Evolutionary conservation across 2,888 invertebrate genomes (phyloP), one percentile per base, ranked within the genome.

Genomic region (Amblyjoppa proteus): DNA sequence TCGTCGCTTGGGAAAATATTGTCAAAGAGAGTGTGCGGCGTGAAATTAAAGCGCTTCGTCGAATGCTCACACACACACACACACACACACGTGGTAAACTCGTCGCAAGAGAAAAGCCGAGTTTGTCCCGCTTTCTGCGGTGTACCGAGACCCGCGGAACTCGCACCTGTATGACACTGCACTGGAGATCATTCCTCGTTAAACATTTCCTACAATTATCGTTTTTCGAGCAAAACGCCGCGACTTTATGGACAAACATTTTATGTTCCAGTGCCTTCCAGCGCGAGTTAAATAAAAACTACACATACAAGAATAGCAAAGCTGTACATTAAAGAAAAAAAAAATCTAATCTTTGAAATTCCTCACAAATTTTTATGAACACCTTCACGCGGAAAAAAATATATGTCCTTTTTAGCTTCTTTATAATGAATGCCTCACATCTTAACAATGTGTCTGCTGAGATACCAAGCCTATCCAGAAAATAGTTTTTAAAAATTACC

Each of bases 51-150:
- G 9, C 16, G 51, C 75, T 75, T 34, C 64, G 41, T 7, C 56
- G 51, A 25, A 80, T 71, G 41, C 51, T 71, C 79, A 34, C 69
- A 73, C 20, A 20, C 20, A 20, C 20, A 20, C 20, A 20, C 20
- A 34, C 69, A 73, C 25, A 53, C 31, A 34, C 11, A 69, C 49
- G 41, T 25, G 20, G 51, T 61, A 51, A 64, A 76, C 70, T 76
- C 79, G 73, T 76, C 53, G 68, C 69, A 7, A 56, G 75, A 80
- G 83, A 75, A 84, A 84, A 80, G 70, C 80, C 64, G 51, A 25
- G 75, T 64, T 79, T 80, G 79, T 80, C 83, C 83, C 69, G 83
- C 83, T 84, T 84, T 84, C 83, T 66, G 83, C 41, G 49, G 70
- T n/a, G n/a, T 5, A 66, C 53, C 49, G 66, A 66, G 53, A 78